Evolutionary conservation across 1,140 invertebrate species (phyloP).

Genomic region (Drosophila parabipectinata): DNA sequence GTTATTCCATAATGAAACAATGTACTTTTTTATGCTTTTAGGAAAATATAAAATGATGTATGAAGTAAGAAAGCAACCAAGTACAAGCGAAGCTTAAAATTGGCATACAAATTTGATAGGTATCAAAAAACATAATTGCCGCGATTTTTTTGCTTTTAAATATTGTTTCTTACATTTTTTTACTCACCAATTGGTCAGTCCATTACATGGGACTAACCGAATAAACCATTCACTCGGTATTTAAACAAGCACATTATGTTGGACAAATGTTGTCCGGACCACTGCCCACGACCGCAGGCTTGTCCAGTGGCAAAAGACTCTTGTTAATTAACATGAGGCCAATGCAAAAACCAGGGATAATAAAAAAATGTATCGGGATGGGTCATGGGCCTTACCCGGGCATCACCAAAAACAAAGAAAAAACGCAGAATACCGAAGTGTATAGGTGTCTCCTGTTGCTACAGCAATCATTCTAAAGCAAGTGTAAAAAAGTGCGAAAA

Average conservation of each 20-base stretch:
- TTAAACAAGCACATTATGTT: constrained; percentile 78
- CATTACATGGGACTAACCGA: constrained; percentile 2
- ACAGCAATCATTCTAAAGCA: constrained; percentile 35
- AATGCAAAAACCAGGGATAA: constrained; percentile 1
- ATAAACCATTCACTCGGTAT: constrained; percentile 38
- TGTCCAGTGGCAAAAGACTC: constrained; percentile 61
- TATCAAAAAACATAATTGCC: constrained; percentile 64
- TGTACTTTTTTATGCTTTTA: too few relatives aligned
- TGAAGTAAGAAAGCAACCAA: neutral
- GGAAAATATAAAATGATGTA: neutral
- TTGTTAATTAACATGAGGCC: constrained; percentile 78
- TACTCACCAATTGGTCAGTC: constrained; percentile 43
- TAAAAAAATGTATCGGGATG: constrained; percentile 3
- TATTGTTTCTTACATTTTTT: constrained; percentile 52
- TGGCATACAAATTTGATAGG: constrained; percentile 36
- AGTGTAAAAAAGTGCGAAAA: constrained; percentile 52
- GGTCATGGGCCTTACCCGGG: constrained; percentile 1
- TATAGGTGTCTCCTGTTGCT: constrained; percentile 63
- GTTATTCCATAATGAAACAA: too few relatives aligned
- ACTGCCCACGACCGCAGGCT: constrained; percentile 29
- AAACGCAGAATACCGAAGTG: constrained; percentile 23
- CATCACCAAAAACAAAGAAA: constrained; percentile 9
- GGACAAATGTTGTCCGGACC: constrained; percentile 61
- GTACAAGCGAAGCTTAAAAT: neutral
- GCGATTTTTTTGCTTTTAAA: constrained; percentile 76